Conservation (phyloP, 2,113 vertebrate genomes). For the Columba janthina region DNA sequence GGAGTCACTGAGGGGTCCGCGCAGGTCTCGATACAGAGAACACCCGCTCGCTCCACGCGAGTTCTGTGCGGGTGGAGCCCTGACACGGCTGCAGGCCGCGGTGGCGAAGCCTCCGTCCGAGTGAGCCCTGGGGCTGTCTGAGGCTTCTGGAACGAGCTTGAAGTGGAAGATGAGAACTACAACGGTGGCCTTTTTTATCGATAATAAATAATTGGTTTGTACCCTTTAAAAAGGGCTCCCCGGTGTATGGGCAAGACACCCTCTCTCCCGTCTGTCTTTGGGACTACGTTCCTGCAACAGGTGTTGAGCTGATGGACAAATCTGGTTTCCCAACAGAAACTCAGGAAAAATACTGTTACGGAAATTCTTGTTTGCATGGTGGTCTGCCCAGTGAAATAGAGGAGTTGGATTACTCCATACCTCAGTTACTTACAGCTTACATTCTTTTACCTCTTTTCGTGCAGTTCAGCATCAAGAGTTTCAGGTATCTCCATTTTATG, state of each 20-base stretch:
- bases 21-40: accelerated
- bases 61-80: no score
- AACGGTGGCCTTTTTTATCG: accelerated
- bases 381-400: not conserved
- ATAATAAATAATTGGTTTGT: not conserved
- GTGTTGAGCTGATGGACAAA: accelerated
- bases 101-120: accelerated
- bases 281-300: accelerated
- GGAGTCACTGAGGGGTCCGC: accelerated
- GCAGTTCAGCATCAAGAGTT: not conserved
- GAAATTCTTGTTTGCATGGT: accelerated
- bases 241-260: accelerated
- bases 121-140: not conserved
- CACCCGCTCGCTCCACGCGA: no score
- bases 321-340: accelerated
- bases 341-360: accelerated
- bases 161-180: not conserved
- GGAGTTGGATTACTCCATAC: not conserved
- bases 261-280: accelerated
- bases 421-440: no score
- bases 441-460: accelerated
- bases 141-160: not conserved
- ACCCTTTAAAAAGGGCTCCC: not conserved
- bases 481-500: not conserved
- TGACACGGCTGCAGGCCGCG: accelerated